Evolutionary conservation across 2,888 invertebrate genomes (phyloP).

Genomic region (Geophilus truncorum): DNA sequence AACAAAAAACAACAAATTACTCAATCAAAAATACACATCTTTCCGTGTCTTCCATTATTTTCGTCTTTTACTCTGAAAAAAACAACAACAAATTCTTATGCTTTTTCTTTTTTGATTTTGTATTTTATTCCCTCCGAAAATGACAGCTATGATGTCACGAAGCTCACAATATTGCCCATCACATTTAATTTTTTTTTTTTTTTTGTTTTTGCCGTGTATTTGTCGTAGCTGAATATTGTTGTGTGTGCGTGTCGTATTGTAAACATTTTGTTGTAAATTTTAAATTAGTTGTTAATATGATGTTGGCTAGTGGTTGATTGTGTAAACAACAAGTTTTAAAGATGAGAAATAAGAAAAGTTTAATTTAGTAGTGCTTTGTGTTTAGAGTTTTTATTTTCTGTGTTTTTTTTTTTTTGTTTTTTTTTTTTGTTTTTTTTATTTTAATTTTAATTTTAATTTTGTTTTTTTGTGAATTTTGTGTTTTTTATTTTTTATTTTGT

Average conservation of each 20-base stretch:
- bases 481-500: not conserved
- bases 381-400: not conserved
- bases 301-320: constrained; percentile 11
- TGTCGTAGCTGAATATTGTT: not conserved
- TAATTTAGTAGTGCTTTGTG: not conserved
- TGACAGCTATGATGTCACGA: not conserved
- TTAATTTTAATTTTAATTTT: not conserved
- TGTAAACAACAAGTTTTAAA: not conserved
- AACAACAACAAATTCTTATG: not conserved
- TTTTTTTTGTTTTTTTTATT: not conserved
- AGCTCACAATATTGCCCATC: not conserved
- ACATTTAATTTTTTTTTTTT: not conserved
- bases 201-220: not conserved
- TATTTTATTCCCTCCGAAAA: not conserved
- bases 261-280: constrained; percentile 12
- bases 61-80: not conserved
- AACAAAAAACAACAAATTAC: not conserved
- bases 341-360: not conserved
- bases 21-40: not conserved
- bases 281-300: not conserved
- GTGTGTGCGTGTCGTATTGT: not conserved
- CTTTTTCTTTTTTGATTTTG: not conserved
- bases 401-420: not conserved
- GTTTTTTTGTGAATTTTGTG: not conserved
- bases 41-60: not conserved